Base-by-base conservation (phyloP, 2,113 vertebrate genomes). In the Pardalotus punctatus region DNA sequence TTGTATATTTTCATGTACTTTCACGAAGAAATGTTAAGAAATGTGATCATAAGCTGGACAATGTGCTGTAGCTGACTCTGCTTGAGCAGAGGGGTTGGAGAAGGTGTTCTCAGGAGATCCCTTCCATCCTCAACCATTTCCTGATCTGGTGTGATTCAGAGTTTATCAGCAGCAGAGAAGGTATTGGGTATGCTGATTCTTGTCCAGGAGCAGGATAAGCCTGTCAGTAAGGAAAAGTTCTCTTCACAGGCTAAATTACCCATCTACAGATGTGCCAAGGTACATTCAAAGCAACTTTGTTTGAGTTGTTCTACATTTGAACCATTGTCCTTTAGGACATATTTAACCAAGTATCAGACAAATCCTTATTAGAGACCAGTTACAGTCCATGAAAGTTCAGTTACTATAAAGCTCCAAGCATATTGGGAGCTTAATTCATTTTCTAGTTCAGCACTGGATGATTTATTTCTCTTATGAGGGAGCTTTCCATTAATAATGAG, bases 391-490 rank as follows among this genome's bases (percentile, higher is more conserved):
- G 64, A 25, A 88, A 83, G 47, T 89, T 90, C 67, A 78, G 71
- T 84, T 94, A 90, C 90, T 93, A 67, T 64, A 78, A 70, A 71
- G 19, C 72, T 93, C 47, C 35, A 86, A 86, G 67, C 20, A 5
- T 50, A 92, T 1, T 92, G 50, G 54, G 85, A 92, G 16, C 33
- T 70, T 74, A 94, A 93, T 94, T 92, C 4, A 67, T 92, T 86
- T 94, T 71, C 64, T 90, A 73, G 56, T 90, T 92, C 51, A 81
- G 38, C 42, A 33, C 23, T 70, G 71, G 79, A 42, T 92, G 67
- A 95, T 94, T 82, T 93, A 86, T 93, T 88, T 88, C 47, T 86
- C 82, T 86, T 90, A 73, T 38, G 79, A 93, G 67, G 33, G 82
- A 88, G 67, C 56, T 83, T 93, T 86, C 76, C 86, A 81, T 90